Conservation (phyloP, 2,113 vertebrate genomes). For the Cnemophilus loriae region DNA sequence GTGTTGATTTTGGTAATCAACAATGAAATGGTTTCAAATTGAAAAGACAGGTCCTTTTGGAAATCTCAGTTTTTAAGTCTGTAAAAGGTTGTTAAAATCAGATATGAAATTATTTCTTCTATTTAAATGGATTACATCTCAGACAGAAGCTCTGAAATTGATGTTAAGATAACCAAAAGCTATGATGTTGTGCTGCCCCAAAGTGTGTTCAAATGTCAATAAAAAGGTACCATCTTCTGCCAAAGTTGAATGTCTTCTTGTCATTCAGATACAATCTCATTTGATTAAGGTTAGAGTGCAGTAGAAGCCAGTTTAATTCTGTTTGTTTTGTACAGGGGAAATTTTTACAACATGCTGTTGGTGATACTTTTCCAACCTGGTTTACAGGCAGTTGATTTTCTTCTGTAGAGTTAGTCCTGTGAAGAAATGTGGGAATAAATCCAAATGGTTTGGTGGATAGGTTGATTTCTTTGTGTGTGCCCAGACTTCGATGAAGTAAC, state of each 20-base stretch:
- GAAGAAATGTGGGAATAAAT: neutral
- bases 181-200: neutral
- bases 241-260: neutral
- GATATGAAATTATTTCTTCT: neutral
- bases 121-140: neutral
- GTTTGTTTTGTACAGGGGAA: neutral
- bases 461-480: neutral
- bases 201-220: neutral
- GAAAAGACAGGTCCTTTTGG: neutral
- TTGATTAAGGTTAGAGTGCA: neutral
- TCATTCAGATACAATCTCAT: neutral
- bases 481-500: neutral
- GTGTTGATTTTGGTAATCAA: neutral
- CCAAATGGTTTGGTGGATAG: neutral
- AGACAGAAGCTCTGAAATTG: neutral
- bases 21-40: neutral
- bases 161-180: neutral
- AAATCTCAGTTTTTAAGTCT: neutral
- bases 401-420: neutral
- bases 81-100: neutral
- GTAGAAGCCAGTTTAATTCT: neutral
- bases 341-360: neutral
- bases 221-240: neutral
- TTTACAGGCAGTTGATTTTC: neutral
- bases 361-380: neutral